These are phyloP conservation scores for Chymomyza procnemis DNA, from an alignment of 2,888 invertebrate genomes.

Conservation along the genomic window DNA sequence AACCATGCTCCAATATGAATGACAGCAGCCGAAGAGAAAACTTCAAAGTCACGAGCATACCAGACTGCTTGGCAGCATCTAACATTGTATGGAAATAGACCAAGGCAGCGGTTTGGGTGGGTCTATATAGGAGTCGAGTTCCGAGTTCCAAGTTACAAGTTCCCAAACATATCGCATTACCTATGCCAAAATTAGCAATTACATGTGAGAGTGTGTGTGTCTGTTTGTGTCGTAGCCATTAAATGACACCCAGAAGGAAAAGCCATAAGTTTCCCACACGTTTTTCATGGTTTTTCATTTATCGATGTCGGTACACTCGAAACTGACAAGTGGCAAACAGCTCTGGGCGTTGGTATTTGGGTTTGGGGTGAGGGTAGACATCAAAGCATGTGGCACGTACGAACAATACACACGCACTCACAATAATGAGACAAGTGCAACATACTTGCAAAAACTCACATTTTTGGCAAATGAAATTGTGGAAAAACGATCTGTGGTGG, in stretches of 20 bases:
- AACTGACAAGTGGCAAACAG: slow-evolving; percentile 72
- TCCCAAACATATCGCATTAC: slow-evolving; percentile 61
- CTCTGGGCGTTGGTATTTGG: no score
- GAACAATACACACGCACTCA: slow-evolving; percentile 62
- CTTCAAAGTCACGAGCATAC: slow-evolving; percentile 52
- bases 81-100: not conserved
- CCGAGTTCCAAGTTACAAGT: slow-evolving; percentile 3
- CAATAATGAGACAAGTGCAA: slow-evolving; percentile 73
- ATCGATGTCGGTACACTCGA: slow-evolving; percentile 44
- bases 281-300: slow-evolving; percentile 26
- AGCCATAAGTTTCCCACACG: slow-evolving; percentile 60
- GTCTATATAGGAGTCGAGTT: not conserved
- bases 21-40: slow-evolving; percentile 20
- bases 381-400: slow-evolving; percentile 45
- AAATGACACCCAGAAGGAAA: slow-evolving; percentile 48
- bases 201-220: slow-evolving; percentile 39
- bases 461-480: slow-evolving; percentile 52
- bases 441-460: slow-evolving; percentile 70
- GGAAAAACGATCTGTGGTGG: slow-evolving; percentile 20
- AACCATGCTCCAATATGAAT: not conserved
- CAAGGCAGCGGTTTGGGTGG: no score
- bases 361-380: no score
- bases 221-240: not conserved
- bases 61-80: slow-evolving; percentile 64
- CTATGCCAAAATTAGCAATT: slow-evolving; percentile 53